A percentile compares a stretch with the other conserved stretches of the same genome.
Evolutionary conservation across 2,888 invertebrate species (phyloP).

Genomic region (Unio pictorum): DNA sequence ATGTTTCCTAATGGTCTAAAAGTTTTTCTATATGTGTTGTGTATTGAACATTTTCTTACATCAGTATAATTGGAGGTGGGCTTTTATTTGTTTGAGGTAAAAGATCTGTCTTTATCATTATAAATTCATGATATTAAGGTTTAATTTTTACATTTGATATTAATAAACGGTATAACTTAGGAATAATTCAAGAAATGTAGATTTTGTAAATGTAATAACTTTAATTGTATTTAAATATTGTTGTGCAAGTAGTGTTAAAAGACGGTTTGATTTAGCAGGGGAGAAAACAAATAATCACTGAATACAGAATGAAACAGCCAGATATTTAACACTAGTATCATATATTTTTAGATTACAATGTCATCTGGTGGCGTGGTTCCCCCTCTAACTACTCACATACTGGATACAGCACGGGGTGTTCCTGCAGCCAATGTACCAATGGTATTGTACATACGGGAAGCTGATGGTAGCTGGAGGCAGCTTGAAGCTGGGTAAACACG

Average conservation of each 20-base stretch:
- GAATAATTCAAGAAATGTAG: too few species aligned
- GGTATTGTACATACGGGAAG: conserved; percentile 27
- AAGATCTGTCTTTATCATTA: too few species aligned
- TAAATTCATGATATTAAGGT: too few species aligned
- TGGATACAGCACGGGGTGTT: conserved; percentile 39
- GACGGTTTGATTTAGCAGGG: background rate
- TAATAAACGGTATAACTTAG: too few species aligned
- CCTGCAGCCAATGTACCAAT: conserved; percentile 40
- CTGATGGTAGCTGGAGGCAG: conserved; percentile 22
- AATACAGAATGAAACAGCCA: background rate
- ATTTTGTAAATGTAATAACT: too few species aligned
- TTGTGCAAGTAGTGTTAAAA: background rate
- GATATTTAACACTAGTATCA: background rate
- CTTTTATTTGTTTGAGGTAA: too few species aligned
- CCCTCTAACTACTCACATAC: conserved; percentile 46
- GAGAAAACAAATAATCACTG: background rate
- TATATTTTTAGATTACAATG: conserved; percentile 38
- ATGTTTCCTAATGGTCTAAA: too few species aligned
- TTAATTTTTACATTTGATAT: too few species aligned
- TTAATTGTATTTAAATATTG: too few species aligned
- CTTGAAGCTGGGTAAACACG: conserved; percentile 30
- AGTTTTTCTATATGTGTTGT: too few species aligned
- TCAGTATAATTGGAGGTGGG: too few species aligned
- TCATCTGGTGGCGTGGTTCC: conserved; percentile 22
- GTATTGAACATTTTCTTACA: too few species aligned